These are phyloP conservation scores for Rhinopithecus roxellana DNA, from an alignment of 2,113 vertebrate species.

Conservation along the genomic window DNA sequence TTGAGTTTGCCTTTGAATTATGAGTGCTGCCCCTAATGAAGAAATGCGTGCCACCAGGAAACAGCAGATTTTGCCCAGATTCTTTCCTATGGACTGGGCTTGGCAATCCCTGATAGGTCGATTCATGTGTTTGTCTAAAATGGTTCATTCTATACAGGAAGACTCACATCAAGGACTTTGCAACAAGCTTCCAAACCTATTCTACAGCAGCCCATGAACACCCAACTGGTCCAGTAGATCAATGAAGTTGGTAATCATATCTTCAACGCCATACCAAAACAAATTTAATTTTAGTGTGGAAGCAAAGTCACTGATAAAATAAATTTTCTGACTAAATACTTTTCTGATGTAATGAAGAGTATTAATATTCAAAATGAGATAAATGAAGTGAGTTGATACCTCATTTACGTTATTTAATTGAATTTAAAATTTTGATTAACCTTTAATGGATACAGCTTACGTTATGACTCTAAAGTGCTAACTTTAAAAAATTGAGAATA, in stretches of 20 bases:
- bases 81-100: not conserved
- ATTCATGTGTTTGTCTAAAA: not conserved
- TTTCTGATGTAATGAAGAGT: not conserved
- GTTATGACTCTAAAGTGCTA: not conserved
- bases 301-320: not conserved
- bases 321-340: not conserved
- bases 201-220: not conserved
- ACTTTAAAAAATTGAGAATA: not conserved
- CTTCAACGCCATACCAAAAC: not conserved
- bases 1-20: not conserved
- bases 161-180: not conserved
- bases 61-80: not conserved
- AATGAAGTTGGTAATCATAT: not conserved
- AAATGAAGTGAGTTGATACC: not conserved
- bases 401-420: not conserved
- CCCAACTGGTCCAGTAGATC: not conserved
- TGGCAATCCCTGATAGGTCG: not conserved
- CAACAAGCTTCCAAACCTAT: not conserved
- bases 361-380: not conserved
- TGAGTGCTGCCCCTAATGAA: not conserved
- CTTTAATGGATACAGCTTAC: not conserved
- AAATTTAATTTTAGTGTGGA: not conserved
- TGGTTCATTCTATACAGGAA: not conserved
- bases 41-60: rapidly evolving
- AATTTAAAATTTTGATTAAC: not conserved